Percentiles rank a stretch among this genome's conserved stretches.
These are phyloP conservation scores for Nomada goodeniana DNA, from an alignment of 2,888 invertebrate species.

Conservation along the genomic window DNA sequence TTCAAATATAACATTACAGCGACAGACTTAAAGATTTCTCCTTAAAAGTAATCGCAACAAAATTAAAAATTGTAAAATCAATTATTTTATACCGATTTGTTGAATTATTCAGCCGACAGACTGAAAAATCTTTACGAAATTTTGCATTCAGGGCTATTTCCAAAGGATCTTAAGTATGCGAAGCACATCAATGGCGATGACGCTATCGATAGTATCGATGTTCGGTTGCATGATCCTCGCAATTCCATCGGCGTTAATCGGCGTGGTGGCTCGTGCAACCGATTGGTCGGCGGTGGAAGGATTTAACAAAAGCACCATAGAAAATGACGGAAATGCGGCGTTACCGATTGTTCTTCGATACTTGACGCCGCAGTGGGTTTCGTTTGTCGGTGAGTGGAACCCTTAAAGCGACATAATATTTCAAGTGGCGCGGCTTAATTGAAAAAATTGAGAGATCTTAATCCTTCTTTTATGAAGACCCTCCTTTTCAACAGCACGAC, in stretches of 20 bases:
- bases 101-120: not conserved
- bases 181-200: slow-evolving; percentile 87
- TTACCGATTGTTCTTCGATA: slow-evolving; percentile 88
- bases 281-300: slow-evolving; percentile 86
- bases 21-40: too few relatives aligned
- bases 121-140: not conserved
- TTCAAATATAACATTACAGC: too few relatives aligned
- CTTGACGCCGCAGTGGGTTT: slow-evolving; percentile 86
- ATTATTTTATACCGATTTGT: too few relatives aligned
- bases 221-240: slow-evolving; percentile 88
- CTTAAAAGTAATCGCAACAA: too few relatives aligned
- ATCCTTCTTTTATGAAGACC: not conserved
- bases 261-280: slow-evolving; percentile 87
- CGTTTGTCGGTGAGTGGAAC: slow-evolving; percentile 85
- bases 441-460: not conserved
- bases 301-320: slow-evolving; percentile 77
- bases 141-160: slow-evolving; percentile 86
- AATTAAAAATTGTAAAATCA: too few relatives aligned
- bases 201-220: slow-evolving; percentile 88
- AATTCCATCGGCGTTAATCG: slow-evolving; percentile 88
- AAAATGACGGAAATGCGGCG: slow-evolving; percentile 85
- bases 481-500: not conserved
- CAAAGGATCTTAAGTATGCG: slow-evolving; percentile 89
- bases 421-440: not conserved
- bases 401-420: not conserved